phyloP scores from a whole-genome alignment of 2,113 vertebrate species.

The Pseudopodoces humilis region DNA sequence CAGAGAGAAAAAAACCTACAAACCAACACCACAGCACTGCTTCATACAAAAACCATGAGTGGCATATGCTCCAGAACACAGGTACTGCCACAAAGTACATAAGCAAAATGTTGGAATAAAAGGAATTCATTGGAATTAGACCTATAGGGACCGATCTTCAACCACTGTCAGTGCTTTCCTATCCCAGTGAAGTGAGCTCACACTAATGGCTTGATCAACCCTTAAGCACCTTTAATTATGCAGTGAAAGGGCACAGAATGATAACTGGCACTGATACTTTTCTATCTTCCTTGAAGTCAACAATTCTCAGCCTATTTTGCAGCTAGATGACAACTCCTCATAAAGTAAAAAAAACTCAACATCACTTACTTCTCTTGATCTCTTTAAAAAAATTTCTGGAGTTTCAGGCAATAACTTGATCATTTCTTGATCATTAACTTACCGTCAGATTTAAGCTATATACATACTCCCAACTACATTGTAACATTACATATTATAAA shows the following conservation, averaged over 20 bases:
- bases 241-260: not conserved
- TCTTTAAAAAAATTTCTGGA: not conserved
- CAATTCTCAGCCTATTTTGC: not conserved
- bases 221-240: not conserved
- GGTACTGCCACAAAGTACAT: not conserved
- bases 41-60: not conserved
- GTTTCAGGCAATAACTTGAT: not conserved
- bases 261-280: not conserved
- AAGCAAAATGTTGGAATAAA: accelerated
- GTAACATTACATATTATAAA: not conserved
- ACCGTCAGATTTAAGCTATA: not conserved
- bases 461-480: not conserved
- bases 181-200: not conserved
- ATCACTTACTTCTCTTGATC: not conserved
- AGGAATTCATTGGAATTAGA: not conserved
- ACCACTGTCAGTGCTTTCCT: not conserved
- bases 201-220: not conserved
- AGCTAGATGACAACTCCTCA: not conserved
- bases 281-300: not conserved
- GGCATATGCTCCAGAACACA: not conserved
- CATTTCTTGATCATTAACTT: not conserved
- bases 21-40: not conserved
- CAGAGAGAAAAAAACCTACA: not conserved
- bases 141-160: not conserved
- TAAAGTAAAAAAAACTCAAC: not conserved